Percentiles rank a stretch among this genome's conserved stretches.
Conservation (phyloP, 2,113 vertebrate species). For the Regulus satrapa region DNA sequence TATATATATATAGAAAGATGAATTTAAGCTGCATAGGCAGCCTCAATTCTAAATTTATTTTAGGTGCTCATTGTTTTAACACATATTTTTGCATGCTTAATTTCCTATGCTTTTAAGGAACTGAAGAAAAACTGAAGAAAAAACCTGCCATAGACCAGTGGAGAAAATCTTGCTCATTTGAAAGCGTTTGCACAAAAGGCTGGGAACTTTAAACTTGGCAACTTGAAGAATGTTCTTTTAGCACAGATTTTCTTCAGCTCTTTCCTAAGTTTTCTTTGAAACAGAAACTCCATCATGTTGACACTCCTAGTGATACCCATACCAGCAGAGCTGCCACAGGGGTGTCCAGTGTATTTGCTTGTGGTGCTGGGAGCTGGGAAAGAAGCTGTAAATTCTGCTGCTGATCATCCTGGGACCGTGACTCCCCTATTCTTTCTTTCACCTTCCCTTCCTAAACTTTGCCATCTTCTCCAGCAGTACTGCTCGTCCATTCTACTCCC, state of each 20-base stretch:
- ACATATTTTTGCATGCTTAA: background rate
- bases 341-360: background rate
- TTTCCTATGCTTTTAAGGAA: background rate
- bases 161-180: background rate
- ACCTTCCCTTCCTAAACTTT: background rate
- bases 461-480: background rate
- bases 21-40: background rate
- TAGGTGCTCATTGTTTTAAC: background rate
- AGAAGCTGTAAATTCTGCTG: background rate
- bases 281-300: background rate
- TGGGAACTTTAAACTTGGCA: background rate
- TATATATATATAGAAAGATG: background rate
- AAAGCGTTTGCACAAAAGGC: background rate
- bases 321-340: background rate
- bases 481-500: background rate
- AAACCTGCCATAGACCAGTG: background rate
- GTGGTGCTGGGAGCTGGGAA: background rate
- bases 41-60: background rate
- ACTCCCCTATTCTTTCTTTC: background rate
- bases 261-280: background rate
- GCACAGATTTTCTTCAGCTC: background rate
- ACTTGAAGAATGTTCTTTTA: background rate
- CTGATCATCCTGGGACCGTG: background rate
- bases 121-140: background rate
- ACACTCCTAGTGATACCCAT: background rate